Evolutionary conservation across 2,888 invertebrate genomes (phyloP).

Genomic region (Agriopis leucophaearia): DNA sequence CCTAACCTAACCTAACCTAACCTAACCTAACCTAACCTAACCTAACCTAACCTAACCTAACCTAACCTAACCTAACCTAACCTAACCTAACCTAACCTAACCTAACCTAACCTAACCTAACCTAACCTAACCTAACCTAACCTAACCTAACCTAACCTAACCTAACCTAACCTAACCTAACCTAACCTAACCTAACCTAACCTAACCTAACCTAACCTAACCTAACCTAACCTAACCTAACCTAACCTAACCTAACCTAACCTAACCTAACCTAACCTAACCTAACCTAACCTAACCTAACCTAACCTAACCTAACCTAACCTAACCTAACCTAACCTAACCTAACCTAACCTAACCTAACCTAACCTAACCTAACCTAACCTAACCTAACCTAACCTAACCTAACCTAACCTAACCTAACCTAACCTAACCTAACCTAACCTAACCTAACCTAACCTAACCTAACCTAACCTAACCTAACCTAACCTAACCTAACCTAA

Average conservation of each 20-base stretch:
- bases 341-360: slow-evolving; percentile 49
- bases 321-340: slow-evolving; percentile 50
- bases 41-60: slow-evolving; percentile 33
- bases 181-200: slow-evolving; percentile 45
- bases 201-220: not conserved
- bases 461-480: slow-evolving; percentile 30
- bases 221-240: slow-evolving; percentile 43
- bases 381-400: slow-evolving; percentile 16
- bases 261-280: no score
- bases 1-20: not conserved
- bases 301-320: slow-evolving; percentile 50
- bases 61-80: slow-evolving; percentile 42
- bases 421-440: slow-evolving; percentile 19
- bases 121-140: slow-evolving; percentile 48
- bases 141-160: slow-evolving; percentile 48
- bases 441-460: slow-evolving; percentile 22
- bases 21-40: slow-evolving; percentile 13
- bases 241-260: no score
- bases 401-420: slow-evolving; percentile 19
- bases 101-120: slow-evolving; percentile 51
- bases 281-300: slow-evolving; percentile 43
- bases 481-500: slow-evolving; percentile 18
- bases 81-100: slow-evolving; percentile 51
- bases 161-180: slow-evolving; percentile 48
- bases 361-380: slow-evolving; percentile 25